Percentiles rank a stretch among this genome's conserved stretches.
phyloP scores from a whole-genome alignment of 1,140 invertebrate genomes.

The Drosophila prosaltans region DNA sequence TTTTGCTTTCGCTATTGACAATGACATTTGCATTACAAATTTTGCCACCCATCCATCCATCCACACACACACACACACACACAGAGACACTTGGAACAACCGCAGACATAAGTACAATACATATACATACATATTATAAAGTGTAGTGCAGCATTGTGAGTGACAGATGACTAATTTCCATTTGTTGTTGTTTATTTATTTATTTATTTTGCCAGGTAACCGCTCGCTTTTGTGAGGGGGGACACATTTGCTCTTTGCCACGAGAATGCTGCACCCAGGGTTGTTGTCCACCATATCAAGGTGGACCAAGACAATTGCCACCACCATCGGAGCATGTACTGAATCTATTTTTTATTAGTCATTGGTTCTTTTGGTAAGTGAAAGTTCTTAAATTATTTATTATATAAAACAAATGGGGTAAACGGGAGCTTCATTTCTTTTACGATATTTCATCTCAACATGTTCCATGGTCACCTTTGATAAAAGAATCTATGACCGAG shows the following conservation, averaged over 20 bases:
- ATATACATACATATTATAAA: too few species aligned
- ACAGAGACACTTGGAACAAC: background rate
- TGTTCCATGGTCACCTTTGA: too few species aligned
- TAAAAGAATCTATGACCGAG: too few species aligned
- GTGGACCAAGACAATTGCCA: constrained; percentile 83
- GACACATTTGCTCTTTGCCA: constrained; percentile 86
- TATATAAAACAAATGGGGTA: too few species aligned
- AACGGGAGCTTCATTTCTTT: too few species aligned
- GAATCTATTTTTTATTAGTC: constrained; percentile 84
- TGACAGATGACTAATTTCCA: constrained; percentile 21
- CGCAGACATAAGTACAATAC: background rate
- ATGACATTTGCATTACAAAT: constrained; percentile 46
- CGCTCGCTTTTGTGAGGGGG: constrained; percentile 84
- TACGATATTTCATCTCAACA: too few species aligned
- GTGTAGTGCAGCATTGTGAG: too few species aligned
- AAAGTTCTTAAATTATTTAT: too few species aligned
- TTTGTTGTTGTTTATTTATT: background rate
- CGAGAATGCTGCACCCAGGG: constrained; percentile 89
- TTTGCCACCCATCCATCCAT: background rate
- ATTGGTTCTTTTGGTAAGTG: constrained; percentile 84
- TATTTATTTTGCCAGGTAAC: constrained; percentile 57
- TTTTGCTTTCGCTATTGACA: constrained; percentile 34
- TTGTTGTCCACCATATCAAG: constrained; percentile 87
- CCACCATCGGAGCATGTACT: constrained; percentile 83
- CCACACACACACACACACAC: background rate